phyloP scores from a whole-genome alignment of 2,113 vertebrate genomes.

The Thunnus maccoyii region DNA sequence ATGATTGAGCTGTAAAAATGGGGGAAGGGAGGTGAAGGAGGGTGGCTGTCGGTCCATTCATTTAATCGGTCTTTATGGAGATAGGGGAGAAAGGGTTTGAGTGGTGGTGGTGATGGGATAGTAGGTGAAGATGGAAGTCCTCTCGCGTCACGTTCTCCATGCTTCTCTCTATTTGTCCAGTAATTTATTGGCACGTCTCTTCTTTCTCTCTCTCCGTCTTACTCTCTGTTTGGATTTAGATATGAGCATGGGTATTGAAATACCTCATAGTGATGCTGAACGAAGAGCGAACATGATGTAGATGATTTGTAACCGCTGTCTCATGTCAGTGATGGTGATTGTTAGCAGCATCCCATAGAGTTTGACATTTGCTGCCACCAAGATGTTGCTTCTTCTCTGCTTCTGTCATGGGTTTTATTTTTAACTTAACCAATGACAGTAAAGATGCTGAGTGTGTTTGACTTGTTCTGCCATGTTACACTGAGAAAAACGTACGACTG shows the following conservation, averaged over 20 bases:
- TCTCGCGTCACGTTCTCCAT: slow-evolving; percentile 78
- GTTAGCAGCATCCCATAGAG: background rate
- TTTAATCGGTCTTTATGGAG: slow-evolving; percentile 98
- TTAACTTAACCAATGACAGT: background rate
- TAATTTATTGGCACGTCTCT: slow-evolving; percentile 54
- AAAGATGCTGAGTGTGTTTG: background rate
- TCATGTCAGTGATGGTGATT: background rate
- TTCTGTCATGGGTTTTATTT: background rate
- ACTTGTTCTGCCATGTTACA: no score
- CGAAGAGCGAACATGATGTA: background rate
- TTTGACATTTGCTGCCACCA: slow-evolving; percentile 1
- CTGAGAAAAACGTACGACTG: background rate
- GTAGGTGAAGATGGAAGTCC: slow-evolving; percentile 58
- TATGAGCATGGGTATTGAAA: background rate
- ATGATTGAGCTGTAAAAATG: slow-evolving; percentile 99
- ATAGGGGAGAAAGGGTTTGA: slow-evolving; percentile 83
- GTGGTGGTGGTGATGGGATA: slow-evolving; percentile 48
- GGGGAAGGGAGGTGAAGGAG: slow-evolving; percentile 70
- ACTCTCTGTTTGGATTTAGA: slow-evolving; percentile 20
- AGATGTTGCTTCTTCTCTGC: background rate
- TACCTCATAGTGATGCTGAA: background rate
- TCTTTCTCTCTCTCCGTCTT: slow-evolving; percentile 57
- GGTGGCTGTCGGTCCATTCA: slow-evolving; percentile 84
- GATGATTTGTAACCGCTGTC: background rate
- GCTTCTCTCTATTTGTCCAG: slow-evolving; percentile 61